Conservation (phyloP, 2,888 invertebrate genomes). For the Rotaria sp. region DNA sequence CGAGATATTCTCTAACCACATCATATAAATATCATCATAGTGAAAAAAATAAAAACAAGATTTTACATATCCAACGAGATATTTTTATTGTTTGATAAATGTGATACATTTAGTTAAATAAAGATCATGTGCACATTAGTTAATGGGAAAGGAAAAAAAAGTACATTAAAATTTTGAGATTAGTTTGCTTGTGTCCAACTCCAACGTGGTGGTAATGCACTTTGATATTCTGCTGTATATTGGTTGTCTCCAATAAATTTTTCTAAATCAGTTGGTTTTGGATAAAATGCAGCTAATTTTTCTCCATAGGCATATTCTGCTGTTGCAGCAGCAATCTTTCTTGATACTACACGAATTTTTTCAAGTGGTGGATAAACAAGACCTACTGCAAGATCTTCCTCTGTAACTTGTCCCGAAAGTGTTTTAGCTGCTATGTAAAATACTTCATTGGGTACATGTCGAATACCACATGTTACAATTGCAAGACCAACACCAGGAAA, state of each 20-base stretch:
- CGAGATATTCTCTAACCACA: too few relatives aligned
- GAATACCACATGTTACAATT: conserved; percentile 79
- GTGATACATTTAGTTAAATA: not conserved
- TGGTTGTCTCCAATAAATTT: conserved; percentile 52
- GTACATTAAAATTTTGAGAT: not conserved
- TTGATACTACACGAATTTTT: conserved; percentile 74
- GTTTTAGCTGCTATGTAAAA: conserved; percentile 89
- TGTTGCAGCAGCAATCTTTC: conserved; percentile 74
- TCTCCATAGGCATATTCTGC: conserved; percentile 71
- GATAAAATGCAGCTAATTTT: conserved; percentile 58
- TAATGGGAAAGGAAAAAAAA: not conserved
- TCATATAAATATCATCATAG: too few relatives aligned
- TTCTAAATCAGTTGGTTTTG: conserved; percentile 59
- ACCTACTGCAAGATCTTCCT: conserved; percentile 72
- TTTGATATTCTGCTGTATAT: not conserved
- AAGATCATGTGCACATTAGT: not conserved
- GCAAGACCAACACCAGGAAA: conserved; percentile 86
- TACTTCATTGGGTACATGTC: conserved; percentile 83
- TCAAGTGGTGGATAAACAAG: conserved; percentile 83
- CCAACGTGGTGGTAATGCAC: not conserved
- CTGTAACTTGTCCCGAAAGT: conserved; percentile 71
- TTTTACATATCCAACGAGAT: not conserved
- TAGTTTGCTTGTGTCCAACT: not conserved
- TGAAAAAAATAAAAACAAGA: too few relatives aligned
- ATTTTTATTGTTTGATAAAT: not conserved